Conservation (phyloP, 2,113 vertebrate genomes). For the Rhagologus leucostigma region DNA sequence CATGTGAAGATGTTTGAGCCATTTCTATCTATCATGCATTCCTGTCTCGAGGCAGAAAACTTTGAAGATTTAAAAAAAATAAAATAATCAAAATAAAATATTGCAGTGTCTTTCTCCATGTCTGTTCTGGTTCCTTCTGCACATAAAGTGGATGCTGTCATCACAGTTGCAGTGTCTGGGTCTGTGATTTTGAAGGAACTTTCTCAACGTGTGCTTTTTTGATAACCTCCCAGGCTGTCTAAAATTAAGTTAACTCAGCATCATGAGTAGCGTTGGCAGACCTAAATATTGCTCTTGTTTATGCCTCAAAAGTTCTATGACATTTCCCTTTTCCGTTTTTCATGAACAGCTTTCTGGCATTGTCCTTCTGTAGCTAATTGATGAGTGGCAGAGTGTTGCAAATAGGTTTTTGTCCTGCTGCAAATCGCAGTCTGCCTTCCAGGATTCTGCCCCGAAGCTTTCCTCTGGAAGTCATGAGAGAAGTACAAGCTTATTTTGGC, state of each 20-base stretch:
- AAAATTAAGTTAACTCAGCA: neutral
- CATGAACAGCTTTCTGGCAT: neutral
- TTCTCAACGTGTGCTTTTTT: neutral
- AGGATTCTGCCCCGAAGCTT: neutral
- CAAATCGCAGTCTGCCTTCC: neutral
- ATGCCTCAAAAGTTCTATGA: neutral
- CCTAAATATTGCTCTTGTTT: neutral
- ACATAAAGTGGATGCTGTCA: neutral
- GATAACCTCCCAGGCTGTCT: neutral
- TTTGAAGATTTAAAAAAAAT: slow-evolving; percentile 83
- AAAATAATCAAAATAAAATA: slow-evolving; percentile 78
- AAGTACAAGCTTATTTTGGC: neutral
- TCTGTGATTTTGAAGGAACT: neutral
- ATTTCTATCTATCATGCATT: slow-evolving; percentile 96
- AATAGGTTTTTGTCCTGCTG: neutral
- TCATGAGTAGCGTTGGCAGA: neutral
- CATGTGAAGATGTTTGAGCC: slow-evolving; percentile 96
- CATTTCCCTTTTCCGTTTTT: neutral
- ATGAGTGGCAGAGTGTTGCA: neutral
- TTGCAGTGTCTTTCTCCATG: neutral
- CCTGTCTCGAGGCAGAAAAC: slow-evolving; percentile 92
- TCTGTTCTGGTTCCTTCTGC: neutral
- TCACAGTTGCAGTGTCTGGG: neutral
- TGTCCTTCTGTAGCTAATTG: neutral
- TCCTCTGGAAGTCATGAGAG: neutral